These are phyloP conservation scores for Gonatopus flavifemur DNA, from an alignment of 1,140 invertebrate genomes.

Conservation along the genomic window DNA sequence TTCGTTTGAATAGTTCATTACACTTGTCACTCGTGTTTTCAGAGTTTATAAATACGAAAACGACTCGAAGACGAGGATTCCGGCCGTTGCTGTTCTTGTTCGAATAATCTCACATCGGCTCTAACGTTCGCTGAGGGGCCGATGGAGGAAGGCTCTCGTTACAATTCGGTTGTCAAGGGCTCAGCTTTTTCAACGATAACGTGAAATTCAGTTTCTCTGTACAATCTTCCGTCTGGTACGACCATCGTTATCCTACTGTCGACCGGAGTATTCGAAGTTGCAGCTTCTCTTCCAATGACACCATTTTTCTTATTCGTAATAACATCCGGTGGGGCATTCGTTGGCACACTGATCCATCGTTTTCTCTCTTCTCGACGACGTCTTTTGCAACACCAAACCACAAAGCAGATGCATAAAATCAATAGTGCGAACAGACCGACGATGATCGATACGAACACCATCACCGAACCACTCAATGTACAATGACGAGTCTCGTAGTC, in stretches of 20 bases:
- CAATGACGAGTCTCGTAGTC: slow-evolving; percentile 44
- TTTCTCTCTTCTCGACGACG: slow-evolving; percentile 37
- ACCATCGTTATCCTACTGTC: slow-evolving; percentile 64
- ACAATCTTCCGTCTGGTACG: slow-evolving; percentile 76
- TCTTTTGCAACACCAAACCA: slow-evolving; percentile 42
- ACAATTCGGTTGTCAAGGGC: slow-evolving; percentile 76
- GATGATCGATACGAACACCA: slow-evolving; percentile 39
- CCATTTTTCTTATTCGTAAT: slow-evolving; percentile 54
- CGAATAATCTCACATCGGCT: slow-evolving; percentile 27
- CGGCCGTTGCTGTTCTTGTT: neutral
- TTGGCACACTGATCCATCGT: slow-evolving; percentile 56
- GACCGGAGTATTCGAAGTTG: slow-evolving; percentile 30
- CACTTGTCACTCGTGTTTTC: too few relatives aligned
- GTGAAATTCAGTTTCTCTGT: slow-evolving; percentile 81
- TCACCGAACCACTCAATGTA: slow-evolving; percentile 35
- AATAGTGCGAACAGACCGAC: slow-evolving; percentile 29
- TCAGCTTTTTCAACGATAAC: slow-evolving; percentile 80
- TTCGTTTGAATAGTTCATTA: too few relatives aligned
- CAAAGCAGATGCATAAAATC: slow-evolving; percentile 26
- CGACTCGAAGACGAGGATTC: slow-evolving; percentile 14
- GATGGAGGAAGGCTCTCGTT: slow-evolving; percentile 49
- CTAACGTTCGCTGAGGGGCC: slow-evolving; percentile 20
- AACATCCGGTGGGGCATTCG: slow-evolving; percentile 50
- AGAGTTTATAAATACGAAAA: slow-evolving; percentile 51
- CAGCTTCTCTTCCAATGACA: slow-evolving; percentile 37